Base-by-base conservation (phyloP, 2,888 invertebrate species). In the Leptodirus hochenwartii region DNA sequence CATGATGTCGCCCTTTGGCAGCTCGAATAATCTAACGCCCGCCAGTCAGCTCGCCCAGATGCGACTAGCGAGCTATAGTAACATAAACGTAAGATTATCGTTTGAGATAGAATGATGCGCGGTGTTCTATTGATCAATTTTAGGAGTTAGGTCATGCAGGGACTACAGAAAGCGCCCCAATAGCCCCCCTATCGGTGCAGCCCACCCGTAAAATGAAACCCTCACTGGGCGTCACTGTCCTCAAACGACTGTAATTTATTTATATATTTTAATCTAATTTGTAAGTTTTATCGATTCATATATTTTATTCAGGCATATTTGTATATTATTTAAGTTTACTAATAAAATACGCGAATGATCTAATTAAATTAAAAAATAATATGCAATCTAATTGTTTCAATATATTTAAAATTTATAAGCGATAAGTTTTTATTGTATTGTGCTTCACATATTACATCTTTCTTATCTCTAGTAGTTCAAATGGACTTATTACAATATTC, bases 1-100 rank as follows among this genome's bases (percentile, higher is more conserved):
- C 24, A 85, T 88, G 77, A 87, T 88, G 69, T 78, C 78, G 40
- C 87, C 88, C 8, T 82, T 84, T 55, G 82, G 81, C 43, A 81
- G 80, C 51, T 76, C 79, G 29, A 75, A 78, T 40, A 81, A 80
- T 47, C 62, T 82, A 39, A 80, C 81, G 39, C 81, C 82, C 20
- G 73, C 81, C 37, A 76, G 79, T 39, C 80, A 82, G 56, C 65
- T 82, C 44, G 79, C 81, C 25, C 79, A 82, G 56, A 81, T 82
- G 81, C 64, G 76, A 47, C 65, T 82, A 45, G 81, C 81, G 44
- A 81, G 80, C 56, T 82, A 81, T 54, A 80, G 75, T 50, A 82
- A 82, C 50, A 78, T 82, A 46, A 81, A 76, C 52, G 82, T 82
- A 57, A 69, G 35, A n/a, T n/a, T n/a, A n/a, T n/a, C n/a, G n/a